Evolutionary conservation across 2,113 vertebrate genomes (phyloP).

Genomic region (Sterna hirundo): DNA sequence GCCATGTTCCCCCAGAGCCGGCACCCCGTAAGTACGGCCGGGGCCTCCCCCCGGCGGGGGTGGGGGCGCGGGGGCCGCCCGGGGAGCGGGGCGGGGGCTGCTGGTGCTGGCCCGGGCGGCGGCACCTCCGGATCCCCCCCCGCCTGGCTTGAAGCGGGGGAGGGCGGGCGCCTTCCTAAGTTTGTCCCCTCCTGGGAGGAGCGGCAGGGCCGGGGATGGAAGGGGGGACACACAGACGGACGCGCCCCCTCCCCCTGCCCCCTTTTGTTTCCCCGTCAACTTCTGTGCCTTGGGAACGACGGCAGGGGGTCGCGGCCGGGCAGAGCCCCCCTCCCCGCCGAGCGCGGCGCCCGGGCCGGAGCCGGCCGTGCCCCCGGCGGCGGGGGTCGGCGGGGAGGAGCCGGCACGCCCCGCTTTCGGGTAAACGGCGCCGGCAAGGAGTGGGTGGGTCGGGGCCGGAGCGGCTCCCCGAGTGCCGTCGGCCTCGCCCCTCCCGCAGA

Average conservation of each 20-base stretch:
- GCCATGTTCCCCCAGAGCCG: conserved; percentile 85
- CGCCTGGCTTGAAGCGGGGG: too few species aligned
- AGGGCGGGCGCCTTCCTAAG: neutral
- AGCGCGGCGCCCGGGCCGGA: neutral
- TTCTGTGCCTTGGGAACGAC: neutral
- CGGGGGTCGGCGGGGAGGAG: conserved; percentile 1
- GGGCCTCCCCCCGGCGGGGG: neutral
- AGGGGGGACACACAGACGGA: too few species aligned
- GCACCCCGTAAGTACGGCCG: conserved; percentile 77
- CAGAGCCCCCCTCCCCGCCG: neutral
- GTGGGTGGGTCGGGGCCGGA: neutral
- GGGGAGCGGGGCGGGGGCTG: neutral
- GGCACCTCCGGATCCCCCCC: too few species aligned
- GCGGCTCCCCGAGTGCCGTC: neutral
- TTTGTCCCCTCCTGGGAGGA: neutral
- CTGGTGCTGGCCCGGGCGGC: too few species aligned
- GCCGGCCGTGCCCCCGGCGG: neutral
- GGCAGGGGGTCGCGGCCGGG: neutral
- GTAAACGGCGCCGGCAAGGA: neutral
- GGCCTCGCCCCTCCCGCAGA: neutral
- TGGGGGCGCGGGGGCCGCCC: neutral
- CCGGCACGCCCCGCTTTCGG: neutral
- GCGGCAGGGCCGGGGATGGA: too few species aligned
- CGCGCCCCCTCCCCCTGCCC: neutral
- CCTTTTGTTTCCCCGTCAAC: neutral